Conservation (phyloP, 2,888 invertebrate genomes). For the Pogonocherus hispidulus region DNA sequence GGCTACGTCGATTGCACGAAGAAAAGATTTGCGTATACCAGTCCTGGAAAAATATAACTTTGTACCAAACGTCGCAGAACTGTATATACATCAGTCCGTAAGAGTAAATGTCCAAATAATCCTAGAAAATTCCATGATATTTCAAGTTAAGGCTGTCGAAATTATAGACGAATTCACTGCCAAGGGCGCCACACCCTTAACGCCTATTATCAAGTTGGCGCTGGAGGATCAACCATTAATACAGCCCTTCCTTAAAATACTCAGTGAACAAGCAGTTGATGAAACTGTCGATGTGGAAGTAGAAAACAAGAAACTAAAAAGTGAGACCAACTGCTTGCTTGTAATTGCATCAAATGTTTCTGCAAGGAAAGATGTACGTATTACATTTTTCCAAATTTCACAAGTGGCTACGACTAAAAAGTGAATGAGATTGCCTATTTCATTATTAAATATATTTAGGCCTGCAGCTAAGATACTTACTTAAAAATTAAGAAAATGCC, state of each 20-base stretch:
- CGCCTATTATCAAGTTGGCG: slow-evolving; percentile 70
- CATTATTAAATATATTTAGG: too few species aligned
- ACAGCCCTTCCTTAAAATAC: slow-evolving; percentile 76
- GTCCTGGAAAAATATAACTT: slow-evolving; percentile 84
- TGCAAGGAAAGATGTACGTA: slow-evolving; percentile 65
- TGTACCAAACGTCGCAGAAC: slow-evolving; percentile 72
- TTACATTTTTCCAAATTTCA: too few species aligned
- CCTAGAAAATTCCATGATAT: slow-evolving; percentile 75
- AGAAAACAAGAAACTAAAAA: slow-evolving; percentile 74
- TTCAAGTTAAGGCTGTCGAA: slow-evolving; percentile 70
- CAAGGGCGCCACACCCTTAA: slow-evolving; percentile 63
- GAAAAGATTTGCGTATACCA: slow-evolving; percentile 78
- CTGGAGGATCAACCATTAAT: slow-evolving; percentile 73
- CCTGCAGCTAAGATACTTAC: too few species aligned
- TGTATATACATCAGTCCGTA: slow-evolving; percentile 65
- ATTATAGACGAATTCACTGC: slow-evolving; percentile 54
- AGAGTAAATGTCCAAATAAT: slow-evolving; percentile 78
- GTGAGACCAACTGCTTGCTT: slow-evolving; percentile 55
- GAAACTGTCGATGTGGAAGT: slow-evolving; percentile 71
- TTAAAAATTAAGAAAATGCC: too few species aligned
- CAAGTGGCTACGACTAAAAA: neutral
- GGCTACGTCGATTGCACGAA: slow-evolving; percentile 81
- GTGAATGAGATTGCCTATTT: too few species aligned
- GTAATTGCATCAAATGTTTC: slow-evolving; percentile 67
- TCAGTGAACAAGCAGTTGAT: slow-evolving; percentile 62